These are phyloP conservation scores for Balanococcus diminutus DNA, from an alignment of 2,888 invertebrate genomes.

Conservation along the genomic window DNA sequence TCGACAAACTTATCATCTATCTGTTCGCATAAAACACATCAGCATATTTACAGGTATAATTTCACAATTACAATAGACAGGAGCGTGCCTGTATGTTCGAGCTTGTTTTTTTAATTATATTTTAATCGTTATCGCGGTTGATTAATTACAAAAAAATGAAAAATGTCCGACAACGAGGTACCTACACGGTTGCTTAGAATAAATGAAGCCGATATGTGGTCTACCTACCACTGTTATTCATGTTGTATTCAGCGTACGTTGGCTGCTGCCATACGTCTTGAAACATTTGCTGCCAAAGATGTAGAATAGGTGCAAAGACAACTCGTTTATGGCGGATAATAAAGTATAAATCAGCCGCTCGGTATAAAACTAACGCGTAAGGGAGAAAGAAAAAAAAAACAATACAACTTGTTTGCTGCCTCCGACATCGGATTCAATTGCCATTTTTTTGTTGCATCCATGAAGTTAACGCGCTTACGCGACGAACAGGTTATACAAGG, in stretches of 20 bases:
- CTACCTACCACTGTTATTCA: conserved; percentile 54
- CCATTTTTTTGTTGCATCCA: conserved; percentile 6
- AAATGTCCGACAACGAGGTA: conserved; percentile 42
- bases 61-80: not conserved
- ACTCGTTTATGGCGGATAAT: conserved; percentile 54
- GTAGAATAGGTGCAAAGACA: conserved; percentile 55
- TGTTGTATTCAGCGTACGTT: conserved; percentile 48
- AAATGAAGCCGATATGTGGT: conserved; percentile 55
- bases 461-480: conserved; percentile 12
- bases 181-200: conserved; percentile 53
- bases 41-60: too few species aligned
- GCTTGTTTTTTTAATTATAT: conserved; percentile 45
- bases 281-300: conserved; percentile 55
- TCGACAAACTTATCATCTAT: too few species aligned
- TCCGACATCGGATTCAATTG: conserved; percentile 26
- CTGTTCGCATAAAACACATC: too few species aligned
- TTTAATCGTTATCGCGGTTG: conserved; percentile 51
- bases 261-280: conserved; percentile 53
- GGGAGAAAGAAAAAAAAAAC: conserved; percentile 25
- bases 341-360: conserved; percentile 53
- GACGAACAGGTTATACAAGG: conserved; percentile 4
- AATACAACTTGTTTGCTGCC: conserved; percentile 33
- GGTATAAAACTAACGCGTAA: not conserved
- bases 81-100: not conserved
- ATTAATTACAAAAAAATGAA: conserved; percentile 43